A percentile compares a stretch with the other conserved stretches of the same genome.
phyloP scores from a whole-genome alignment of 1,140 invertebrate species.

The Acyrthosiphon pisum region DNA sequence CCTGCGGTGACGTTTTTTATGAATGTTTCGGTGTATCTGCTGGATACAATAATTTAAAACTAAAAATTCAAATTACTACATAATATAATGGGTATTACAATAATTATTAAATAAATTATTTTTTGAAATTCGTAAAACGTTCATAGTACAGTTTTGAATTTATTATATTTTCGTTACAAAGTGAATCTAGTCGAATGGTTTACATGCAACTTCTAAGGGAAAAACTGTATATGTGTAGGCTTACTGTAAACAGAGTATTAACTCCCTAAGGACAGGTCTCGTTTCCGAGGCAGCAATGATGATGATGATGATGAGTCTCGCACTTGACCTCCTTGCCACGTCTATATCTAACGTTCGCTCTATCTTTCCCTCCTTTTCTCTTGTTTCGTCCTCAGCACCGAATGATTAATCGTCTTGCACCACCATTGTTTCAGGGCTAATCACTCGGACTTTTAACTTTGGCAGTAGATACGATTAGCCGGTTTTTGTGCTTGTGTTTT shows the following conservation, averaged over 20 bases:
- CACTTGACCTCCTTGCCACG: conserved; percentile 35
- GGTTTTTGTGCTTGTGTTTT: conserved; percentile 50
- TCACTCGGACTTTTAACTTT: conserved; percentile 57
- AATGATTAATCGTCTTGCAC: conserved; percentile 52
- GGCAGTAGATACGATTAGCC: conserved; percentile 54
- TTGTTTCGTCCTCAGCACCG: not conserved
- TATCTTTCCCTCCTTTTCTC: conserved; percentile 1
- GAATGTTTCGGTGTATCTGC: too few relatives aligned
- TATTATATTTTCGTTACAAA: conserved; percentile 7
- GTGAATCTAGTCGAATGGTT: not conserved
- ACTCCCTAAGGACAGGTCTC: conserved; percentile 51
- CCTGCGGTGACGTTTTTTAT: too few relatives aligned
- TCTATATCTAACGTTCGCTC: conserved; percentile 21
- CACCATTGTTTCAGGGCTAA: conserved; percentile 56
- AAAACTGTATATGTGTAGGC: conserved; percentile 3
- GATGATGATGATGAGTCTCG: conserved; percentile 57
- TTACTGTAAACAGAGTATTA: conserved; percentile 34
- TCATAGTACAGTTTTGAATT: not conserved
- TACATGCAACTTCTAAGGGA: not conserved
- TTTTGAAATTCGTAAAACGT: not conserved
- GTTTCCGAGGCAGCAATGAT: conserved; percentile 40
- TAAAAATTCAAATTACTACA: too few relatives aligned
- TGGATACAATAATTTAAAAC: too few relatives aligned
- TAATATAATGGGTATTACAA: too few relatives aligned
- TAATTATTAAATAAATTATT: not conserved